Conservation (phyloP, 2,797 vertebrate species). For the Platyrinchus mystaceus region DNA sequence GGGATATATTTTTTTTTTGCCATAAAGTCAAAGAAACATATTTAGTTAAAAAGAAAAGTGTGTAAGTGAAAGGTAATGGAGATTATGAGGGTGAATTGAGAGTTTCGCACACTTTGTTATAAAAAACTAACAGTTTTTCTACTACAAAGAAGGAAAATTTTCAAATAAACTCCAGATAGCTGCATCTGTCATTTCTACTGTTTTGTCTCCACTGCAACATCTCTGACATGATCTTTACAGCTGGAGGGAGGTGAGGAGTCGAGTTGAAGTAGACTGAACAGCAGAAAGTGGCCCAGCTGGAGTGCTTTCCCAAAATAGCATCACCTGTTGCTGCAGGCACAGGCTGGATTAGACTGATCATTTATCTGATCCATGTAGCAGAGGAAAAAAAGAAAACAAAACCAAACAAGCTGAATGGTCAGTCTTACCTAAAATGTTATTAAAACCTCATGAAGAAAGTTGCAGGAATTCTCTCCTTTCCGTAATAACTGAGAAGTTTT, state of each 20-base stretch:
- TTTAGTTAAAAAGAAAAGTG: not conserved
- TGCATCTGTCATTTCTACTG: not conserved
- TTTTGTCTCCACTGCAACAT: not conserved
- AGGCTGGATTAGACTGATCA: not conserved
- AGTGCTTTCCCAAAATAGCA: not conserved
- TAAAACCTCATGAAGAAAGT: not conserved
- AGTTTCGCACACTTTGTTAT: not conserved
- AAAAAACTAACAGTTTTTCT: not conserved
- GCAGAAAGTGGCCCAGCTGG: not conserved
- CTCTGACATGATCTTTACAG: not conserved
- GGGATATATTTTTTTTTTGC: rapidly evolving
- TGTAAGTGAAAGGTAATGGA: not conserved
- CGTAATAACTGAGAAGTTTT: not conserved
- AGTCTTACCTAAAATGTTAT: not conserved
- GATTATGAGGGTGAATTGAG: not conserved
- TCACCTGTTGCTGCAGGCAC: not conserved
- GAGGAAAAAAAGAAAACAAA: not conserved
- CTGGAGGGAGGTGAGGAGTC: not conserved
- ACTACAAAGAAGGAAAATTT: not conserved
- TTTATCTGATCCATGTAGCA: rapidly evolving
- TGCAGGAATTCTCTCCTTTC: not conserved
- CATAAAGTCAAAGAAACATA: not conserved
- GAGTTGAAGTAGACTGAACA: not conserved
- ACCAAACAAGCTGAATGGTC: not conserved
- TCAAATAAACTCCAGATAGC: not conserved